Conservation (phyloP, 2,797 vertebrate species). For the Sarcophilus harrisii region DNA sequence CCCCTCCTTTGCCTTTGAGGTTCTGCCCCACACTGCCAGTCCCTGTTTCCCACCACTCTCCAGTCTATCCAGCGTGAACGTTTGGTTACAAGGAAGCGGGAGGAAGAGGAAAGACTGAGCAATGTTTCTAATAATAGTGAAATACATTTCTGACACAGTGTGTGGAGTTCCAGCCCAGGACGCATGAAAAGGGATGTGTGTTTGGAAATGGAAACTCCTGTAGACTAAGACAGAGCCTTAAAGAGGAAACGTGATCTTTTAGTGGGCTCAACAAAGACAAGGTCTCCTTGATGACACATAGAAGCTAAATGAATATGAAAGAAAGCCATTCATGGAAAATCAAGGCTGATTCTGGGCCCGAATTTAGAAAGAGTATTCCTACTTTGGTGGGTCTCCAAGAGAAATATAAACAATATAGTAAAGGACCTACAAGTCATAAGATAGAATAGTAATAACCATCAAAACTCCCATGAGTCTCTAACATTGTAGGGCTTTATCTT, state of each 20-base stretch:
- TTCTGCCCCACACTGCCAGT: not conserved
- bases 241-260: not conserved
- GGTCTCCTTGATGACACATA: not conserved
- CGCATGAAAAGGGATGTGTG: not conserved
- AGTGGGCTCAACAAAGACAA: not conserved
- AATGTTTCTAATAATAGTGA: not conserved
- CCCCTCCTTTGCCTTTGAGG: not conserved
- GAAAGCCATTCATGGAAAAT: not conserved
- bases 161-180: not conserved
- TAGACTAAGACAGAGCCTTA: not conserved
- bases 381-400: not conserved
- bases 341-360: not conserved
- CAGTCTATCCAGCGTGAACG: not conserved
- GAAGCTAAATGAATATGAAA: not conserved
- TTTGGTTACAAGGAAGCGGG: not conserved
- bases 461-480: not conserved
- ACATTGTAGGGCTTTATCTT: not conserved
- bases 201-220: not conserved
- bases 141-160: not conserved
- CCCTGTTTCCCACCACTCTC: not conserved
- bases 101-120: not conserved
- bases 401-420: not conserved
- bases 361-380: not conserved
- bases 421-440: not conserved
- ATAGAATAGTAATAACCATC: not conserved